Conservation (phyloP, 2,888 invertebrate genomes). For the Branchipolynoe longqiensis region DNA sequence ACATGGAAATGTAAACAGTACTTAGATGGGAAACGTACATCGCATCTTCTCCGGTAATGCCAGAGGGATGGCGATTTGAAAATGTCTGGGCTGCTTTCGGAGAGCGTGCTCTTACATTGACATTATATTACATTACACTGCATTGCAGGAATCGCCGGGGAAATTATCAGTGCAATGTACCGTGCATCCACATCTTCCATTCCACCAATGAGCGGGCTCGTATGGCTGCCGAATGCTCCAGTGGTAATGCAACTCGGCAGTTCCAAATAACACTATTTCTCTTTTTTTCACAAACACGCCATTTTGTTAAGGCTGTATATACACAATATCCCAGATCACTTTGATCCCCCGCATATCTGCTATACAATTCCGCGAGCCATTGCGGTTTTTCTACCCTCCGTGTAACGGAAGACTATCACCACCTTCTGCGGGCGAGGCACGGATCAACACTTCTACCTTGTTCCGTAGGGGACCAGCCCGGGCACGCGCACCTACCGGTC, state of each 20-base stretch:
- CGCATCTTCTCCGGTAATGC: slow-evolving; percentile 51
- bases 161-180: slow-evolving; percentile 57
- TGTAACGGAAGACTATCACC: slow-evolving; percentile 41
- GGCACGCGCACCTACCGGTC: slow-evolving; percentile 50
- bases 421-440: slow-evolving; percentile 45
- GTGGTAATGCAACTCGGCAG: slow-evolving; percentile 33
- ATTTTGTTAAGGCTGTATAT: slow-evolving; percentile 33
- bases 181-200: slow-evolving; percentile 58
- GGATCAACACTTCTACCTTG: slow-evolving; percentile 54
- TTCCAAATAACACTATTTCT: slow-evolving; percentile 22
- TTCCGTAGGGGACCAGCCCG: slow-evolving; percentile 44
- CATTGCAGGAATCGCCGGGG: slow-evolving; percentile 43
- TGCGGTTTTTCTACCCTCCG: slow-evolving; percentile 48
- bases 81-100: slow-evolving; percentile 51
- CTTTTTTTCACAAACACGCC: slow-evolving; percentile 37
- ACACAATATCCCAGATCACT: slow-evolving; percentile 55
- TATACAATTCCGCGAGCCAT: slow-evolving; percentile 49
- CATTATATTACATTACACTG: no score
- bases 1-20: slow-evolving; percentile 58
- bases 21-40: slow-evolving; percentile 51
- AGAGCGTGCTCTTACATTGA: slow-evolving; percentile 55
- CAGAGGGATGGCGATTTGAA: slow-evolving; percentile 52
- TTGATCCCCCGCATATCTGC: slow-evolving; percentile 51
- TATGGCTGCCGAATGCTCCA: slow-evolving; percentile 48
- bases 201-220: slow-evolving; percentile 55